Evolutionary conservation across 2,888 invertebrate genomes (phyloP).

Genomic region (Aporophyla nigra): DNA sequence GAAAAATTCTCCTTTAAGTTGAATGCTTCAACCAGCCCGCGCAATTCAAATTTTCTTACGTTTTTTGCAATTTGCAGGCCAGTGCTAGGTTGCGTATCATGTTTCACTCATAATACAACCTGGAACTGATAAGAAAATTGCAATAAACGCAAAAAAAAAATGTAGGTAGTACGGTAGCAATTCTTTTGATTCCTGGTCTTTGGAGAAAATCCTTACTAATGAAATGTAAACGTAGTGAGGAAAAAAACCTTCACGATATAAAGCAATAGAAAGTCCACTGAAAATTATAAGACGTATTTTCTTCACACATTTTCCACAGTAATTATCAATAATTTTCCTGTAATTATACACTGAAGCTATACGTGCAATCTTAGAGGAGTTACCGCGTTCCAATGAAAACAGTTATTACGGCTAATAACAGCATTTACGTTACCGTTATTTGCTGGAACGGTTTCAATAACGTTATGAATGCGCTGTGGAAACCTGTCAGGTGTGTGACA

Average conservation of each 20-base stretch:
- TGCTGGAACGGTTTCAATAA: constrained; percentile 38
- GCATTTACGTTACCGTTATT: constrained; percentile 40
- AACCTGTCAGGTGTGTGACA: constrained; percentile 43
- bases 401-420: constrained; percentile 53
- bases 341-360: constrained; percentile 20
- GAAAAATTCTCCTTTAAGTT: not conserved
- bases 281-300: not conserved
- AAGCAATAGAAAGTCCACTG: not conserved
- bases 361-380: constrained; percentile 7
- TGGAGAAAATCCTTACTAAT: not conserved
- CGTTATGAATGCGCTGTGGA: constrained; percentile 45
- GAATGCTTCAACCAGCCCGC: too few species aligned
- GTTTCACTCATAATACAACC: too few species aligned
- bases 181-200: not conserved
- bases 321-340: constrained; percentile 23
- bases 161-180: too few species aligned
- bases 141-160: too few species aligned
- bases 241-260: not conserved
- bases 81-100: too few species aligned
- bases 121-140: too few species aligned
- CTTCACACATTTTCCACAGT: constrained; percentile 22
- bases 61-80: too few species aligned
- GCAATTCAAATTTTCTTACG: too few species aligned
- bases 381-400: constrained; percentile 38
- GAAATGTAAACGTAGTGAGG: not conserved